Base-by-base conservation (phyloP, 30 jellyfish, hydroid and myxozoan species). In the Cassiopea andromeda region DNA sequence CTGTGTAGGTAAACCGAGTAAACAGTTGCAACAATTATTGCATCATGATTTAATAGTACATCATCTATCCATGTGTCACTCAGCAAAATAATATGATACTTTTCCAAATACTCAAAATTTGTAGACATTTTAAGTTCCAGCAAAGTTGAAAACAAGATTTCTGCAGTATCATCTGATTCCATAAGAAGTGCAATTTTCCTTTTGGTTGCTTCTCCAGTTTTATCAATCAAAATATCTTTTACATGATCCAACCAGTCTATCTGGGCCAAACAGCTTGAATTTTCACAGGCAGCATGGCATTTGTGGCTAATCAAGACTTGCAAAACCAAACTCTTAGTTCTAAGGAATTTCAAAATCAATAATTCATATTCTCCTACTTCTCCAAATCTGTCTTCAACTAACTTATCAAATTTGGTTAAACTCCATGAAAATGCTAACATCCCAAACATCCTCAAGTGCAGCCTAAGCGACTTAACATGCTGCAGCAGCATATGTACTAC, bases 101-200 rank as follows among this genome's bases (percentile, higher is more conserved):
- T 70, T 1, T 83, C 61, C 78, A 83, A 54, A 57, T 44, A 83
- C 1, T 71, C 78, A 16, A 5, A 49, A 10, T 69, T 47, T 13
- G 59, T 17, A 12, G 77, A 6, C 9, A 0, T 4, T 70, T 83
- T 83, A 18, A 83, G 91, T 59, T 10, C 58, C 45, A 69, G 85
- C 67, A 83, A 50, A 46, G 69, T 57, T 46, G 1, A 14, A 18
- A 13, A 58, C 64, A 83, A 44, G 2, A 70, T 57, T 38, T 73
- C 74, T 2, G 91, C 85, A 46, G 15, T 12, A 2, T 46, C 49
- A 1, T 46, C 17, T 54, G 91, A 83, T n/a, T 83, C 91, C 13
- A 83, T 67, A 83, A 83, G 61, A 46, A 69, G 17, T 69, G 66
- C 91, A 46, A 70, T 15, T 54, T 69, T 49, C 46, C 1, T 48